Conservation (phyloP, 64 coral and sea anemone species). For the Actinia equina region DNA sequence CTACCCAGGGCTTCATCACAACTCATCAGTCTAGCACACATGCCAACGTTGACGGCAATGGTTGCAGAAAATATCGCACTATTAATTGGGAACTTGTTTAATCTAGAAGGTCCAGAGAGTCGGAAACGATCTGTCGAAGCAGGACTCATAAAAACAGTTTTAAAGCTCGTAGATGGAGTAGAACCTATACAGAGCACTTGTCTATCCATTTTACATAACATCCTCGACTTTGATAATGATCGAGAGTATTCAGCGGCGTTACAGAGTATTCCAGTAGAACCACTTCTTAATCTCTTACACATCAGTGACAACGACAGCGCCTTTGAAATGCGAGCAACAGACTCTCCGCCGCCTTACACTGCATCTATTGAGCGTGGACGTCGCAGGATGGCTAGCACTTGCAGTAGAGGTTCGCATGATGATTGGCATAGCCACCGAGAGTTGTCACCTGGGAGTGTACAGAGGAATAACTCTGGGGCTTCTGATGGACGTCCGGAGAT, state of each 20-base stretch:
- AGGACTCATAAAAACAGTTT: conserved; percentile 89
- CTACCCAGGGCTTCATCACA: conserved; percentile 88
- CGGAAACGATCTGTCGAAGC: conserved; percentile 88
- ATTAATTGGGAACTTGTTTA: conserved; percentile 90
- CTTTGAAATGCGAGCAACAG: conserved; percentile 64
- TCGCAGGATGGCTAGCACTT: conserved; percentile 63
- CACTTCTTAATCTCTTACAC: conserved; percentile 76
- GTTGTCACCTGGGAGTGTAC: conserved; percentile 55
- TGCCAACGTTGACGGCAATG: conserved; percentile 34
- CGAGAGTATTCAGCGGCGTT: conserved; percentile 87
- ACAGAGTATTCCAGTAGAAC: conserved; percentile 78
- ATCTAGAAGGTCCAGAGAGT: conserved; percentile 95
- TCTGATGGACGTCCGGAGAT: conserved; percentile 60
- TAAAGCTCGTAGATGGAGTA: conserved; percentile 77
- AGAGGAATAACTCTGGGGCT: conserved; percentile 78
- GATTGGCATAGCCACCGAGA: conserved; percentile 45
- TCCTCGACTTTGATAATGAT: conserved; percentile 91
- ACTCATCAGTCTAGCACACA: conserved; percentile 61
- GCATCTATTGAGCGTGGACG: conserved; percentile 27
- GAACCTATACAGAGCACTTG: conserved; percentile 96
- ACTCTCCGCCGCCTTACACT: conserved; percentile 57
- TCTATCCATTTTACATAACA: conserved; percentile 86
- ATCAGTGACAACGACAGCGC: conserved; percentile 82
- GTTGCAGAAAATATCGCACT: conserved; percentile 82
- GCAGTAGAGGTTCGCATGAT: conserved; percentile 79